A percentile compares a stretch with the other conserved stretches of the same genome.
These are phyloP conservation scores for Leiothrix lutea DNA, from an alignment of 2,113 vertebrate genomes.

Conservation along the genomic window DNA sequence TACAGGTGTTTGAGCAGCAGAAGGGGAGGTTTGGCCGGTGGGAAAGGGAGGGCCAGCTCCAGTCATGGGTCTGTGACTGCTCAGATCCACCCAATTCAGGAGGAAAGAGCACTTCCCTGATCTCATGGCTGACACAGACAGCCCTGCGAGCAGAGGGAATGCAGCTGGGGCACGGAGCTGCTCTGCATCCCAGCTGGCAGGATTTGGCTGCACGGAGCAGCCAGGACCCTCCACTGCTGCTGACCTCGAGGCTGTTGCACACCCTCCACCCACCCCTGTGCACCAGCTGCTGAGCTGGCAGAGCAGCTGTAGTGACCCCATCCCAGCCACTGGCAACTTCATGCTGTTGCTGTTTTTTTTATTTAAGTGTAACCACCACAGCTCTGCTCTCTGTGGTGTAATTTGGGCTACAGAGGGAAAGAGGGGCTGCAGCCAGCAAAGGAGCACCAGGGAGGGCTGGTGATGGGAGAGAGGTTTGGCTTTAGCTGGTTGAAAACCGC, in stretches of 20 bases:
- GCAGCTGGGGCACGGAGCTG: neutral
- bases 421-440: neutral
- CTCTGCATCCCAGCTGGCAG: neutral
- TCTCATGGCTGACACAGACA: neutral
- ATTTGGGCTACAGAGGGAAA: neutral
- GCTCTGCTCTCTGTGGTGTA: neutral
- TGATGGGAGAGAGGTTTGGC: neutral
- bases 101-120: neutral
- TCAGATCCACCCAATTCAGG: neutral
- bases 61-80: neutral
- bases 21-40: neutral
- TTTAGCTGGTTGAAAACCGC: neutral
- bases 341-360: neutral
- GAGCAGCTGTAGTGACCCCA: neutral
- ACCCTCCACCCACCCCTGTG: neutral
- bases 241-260: rapidly evolving
- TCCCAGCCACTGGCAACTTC: neutral
- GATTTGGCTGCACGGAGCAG: neutral
- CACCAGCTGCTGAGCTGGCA: neutral
- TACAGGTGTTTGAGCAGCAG: neutral
- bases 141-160: neutral
- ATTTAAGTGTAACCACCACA: neutral
- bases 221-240: neutral
- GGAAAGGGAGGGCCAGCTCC: neutral
- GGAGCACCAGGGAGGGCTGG: neutral